These are phyloP conservation scores for Chascanopsetta lugubris DNA, from an alignment of 2,113 vertebrate species.

Conservation along the genomic window DNA sequence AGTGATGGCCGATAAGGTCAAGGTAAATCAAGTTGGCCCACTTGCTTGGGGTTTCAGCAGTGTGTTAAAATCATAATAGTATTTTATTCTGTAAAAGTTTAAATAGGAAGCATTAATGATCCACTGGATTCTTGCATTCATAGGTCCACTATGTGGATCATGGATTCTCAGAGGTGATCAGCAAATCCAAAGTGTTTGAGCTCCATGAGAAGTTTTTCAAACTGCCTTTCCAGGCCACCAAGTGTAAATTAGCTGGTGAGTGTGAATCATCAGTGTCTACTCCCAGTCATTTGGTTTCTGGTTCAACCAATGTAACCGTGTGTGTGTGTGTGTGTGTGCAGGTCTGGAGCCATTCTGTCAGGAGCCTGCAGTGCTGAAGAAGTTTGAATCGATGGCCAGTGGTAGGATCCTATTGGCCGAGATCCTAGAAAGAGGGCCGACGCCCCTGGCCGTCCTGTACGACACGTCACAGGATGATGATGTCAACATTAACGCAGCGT, in stretches of 20 bases:
- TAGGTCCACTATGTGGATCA: conserved; percentile 96
- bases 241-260: conserved; percentile 95
- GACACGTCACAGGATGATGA: conserved; percentile 98
- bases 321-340: conserved; percentile 44
- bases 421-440: conserved; percentile 86
- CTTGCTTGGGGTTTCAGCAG: too few relatives aligned
- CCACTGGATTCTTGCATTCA: background rate
- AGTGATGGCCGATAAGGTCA: conserved; percentile 84
- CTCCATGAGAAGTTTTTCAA: conserved; percentile 86
- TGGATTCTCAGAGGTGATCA: conserved; percentile 89
- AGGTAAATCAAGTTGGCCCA: too few relatives aligned
- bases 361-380: conserved; percentile 87
- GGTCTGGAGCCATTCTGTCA: conserved; percentile 90
- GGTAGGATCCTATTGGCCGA: conserved; percentile 93
- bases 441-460: conserved; percentile 91
- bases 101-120: background rate
- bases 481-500: conserved; percentile 93
- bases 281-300: background rate
- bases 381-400: conserved; percentile 88
- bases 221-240: conserved; percentile 92
- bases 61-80: background rate
- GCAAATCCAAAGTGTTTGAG: conserved; percentile 87
- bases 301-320: background rate
- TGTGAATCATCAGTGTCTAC: background rate
- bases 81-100: background rate